Conservation (phyloP, 2,797 vertebrate species). For the Myotis pilosus region DNA sequence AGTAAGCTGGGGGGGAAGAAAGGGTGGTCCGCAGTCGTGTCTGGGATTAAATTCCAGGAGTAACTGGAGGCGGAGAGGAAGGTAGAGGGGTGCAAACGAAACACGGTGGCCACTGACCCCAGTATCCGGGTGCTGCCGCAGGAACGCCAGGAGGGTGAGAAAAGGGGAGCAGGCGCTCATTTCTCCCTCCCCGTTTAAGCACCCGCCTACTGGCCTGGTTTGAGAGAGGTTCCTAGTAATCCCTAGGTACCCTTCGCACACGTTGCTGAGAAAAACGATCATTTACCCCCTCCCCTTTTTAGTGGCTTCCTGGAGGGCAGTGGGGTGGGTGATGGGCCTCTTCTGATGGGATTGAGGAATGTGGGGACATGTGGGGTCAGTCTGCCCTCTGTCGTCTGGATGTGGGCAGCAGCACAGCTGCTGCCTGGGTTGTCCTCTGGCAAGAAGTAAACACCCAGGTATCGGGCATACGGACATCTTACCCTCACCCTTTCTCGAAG, state of each 20-base stretch:
- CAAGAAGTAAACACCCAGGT: constrained; percentile 53
- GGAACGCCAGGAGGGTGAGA: not conserved
- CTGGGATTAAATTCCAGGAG: constrained; percentile 26
- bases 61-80: not conserved
- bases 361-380: constrained; percentile 50
- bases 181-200: not conserved
- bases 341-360: constrained; percentile 49
- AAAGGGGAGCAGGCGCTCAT: constrained; percentile 54
- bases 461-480: constrained; percentile 29
- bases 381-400: constrained; percentile 51
- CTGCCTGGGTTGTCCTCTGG: constrained; percentile 23
- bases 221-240: constrained; percentile 32
- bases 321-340: not conserved
- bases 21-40: not conserved
- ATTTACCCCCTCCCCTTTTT: constrained; percentile 32
- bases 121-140: constrained; percentile 11
- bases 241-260: constrained; percentile 7
- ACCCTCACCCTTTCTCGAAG: not conserved
- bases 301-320: constrained; percentile 21
- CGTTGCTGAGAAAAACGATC: constrained; percentile 17
- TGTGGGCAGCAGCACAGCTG: constrained; percentile 11
- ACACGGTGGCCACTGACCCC: constrained; percentile 58
- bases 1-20: not conserved
- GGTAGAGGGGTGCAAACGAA: not conserved
- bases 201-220: constrained; percentile 9